Evolutionary conservation across 2,113 vertebrate genomes (phyloP).

Genomic region (Emydura subglobosa): DNA sequence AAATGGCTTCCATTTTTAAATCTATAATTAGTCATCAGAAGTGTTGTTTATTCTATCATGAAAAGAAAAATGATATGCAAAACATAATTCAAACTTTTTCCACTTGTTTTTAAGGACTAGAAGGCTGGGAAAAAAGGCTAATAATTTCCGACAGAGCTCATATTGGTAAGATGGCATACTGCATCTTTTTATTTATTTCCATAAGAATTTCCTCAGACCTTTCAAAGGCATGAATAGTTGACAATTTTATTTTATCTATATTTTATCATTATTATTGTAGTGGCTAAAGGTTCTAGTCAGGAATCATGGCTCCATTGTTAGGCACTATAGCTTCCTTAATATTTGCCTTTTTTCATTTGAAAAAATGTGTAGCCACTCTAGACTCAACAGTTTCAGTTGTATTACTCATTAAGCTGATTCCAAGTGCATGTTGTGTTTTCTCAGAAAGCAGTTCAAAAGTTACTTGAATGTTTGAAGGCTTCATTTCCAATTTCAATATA

Average conservation of each 20-base stretch:
- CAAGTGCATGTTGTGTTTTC: not conserved
- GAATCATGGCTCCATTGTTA: not conserved
- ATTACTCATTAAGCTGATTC: not conserved
- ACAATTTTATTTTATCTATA: not conserved
- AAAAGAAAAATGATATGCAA: constrained; percentile 25
- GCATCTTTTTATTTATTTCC: constrained; percentile 65
- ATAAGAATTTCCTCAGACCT: constrained; percentile 16
- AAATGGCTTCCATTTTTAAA: not conserved
- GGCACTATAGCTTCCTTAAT: not conserved
- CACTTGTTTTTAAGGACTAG: constrained; percentile 84
- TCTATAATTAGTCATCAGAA: not conserved
- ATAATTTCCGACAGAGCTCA: constrained; percentile 98
- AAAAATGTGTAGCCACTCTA: not conserved
- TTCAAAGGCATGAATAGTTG: not conserved
- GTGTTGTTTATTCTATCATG: not conserved
- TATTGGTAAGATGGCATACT: constrained; percentile 86
- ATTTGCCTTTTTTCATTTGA: not conserved
- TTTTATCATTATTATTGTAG: not conserved
- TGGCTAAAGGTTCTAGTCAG: not conserved
- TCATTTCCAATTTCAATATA: not conserved
- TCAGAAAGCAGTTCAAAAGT: not conserved
- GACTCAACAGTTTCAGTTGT: not conserved
- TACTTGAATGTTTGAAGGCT: not conserved
- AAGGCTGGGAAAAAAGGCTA: constrained; percentile 95
- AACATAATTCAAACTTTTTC: constrained; percentile 26